Evolutionary conservation across 2,888 invertebrate species (phyloP), one percentile per base, ranked within the genome.

Genomic region (Dichetophora obliterata): DNA sequence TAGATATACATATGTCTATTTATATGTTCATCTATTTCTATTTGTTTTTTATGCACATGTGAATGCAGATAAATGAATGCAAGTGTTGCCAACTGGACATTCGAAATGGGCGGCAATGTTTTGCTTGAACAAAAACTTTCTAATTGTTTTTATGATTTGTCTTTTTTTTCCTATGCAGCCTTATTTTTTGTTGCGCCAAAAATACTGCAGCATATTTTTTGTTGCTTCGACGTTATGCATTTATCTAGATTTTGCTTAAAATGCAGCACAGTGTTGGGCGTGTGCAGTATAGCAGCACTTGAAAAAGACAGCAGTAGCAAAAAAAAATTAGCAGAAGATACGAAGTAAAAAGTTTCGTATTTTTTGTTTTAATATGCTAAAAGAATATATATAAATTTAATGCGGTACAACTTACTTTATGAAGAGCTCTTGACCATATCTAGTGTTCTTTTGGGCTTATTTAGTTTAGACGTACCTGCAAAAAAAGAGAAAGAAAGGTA

Each of bases 171-270:
- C 5, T 37, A 27, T 65, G 31, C 19, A 34, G 24, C 5, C 27
- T 24, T 65, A n/a, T 34, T 31, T 65, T 65, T 34, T 69, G 50
- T 69, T 69, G 69, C 69, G 70, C 57, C 70, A 57, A 57, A 71
- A 71, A 71, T 71, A 57, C 70, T 71, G 54, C 70, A 57, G 54
- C 52, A 27, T 9, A 43, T 22, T 43, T 48, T 66, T 70, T 54
- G 16, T 70, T 70, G 11, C 0, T 70, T 24, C 31, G 14, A 19
- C 19, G 0, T 24, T 27, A 59, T 70, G 52, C 71, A 57, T 57
- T 31, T 71, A 37, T 71, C 54, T 71, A 19, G 59, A 71, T 24
- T 34, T 66, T 16, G 16, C 19, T 52, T 27, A 9, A 69, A 52
- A 50, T 59, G 34, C 59, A 59, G 34, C 24, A 37, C 22, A 22